Percentiles rank a stretch among this genome's conserved stretches.
Evolutionary conservation across 2,113 vertebrate species (phyloP).

Genomic region (Sebastes schlegelii): DNA sequence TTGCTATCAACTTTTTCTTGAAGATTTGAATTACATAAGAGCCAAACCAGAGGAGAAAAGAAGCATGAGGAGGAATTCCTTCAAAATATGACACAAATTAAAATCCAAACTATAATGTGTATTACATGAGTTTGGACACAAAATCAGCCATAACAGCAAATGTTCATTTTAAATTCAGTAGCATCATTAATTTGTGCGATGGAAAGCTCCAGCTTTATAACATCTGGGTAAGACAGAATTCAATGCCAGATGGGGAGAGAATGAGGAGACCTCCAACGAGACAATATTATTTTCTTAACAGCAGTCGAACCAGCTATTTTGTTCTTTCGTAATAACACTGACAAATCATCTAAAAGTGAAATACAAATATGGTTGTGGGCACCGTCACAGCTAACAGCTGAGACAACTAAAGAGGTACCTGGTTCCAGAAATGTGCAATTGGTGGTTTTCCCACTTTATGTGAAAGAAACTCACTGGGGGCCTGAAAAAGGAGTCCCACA

Average conservation of each 20-base stretch:
- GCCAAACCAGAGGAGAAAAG: background rate
- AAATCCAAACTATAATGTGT: background rate
- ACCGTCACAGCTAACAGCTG: background rate
- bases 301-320: background rate
- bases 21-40: background rate
- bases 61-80: background rate
- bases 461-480: background rate
- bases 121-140: background rate
- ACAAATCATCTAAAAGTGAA: conserved; percentile 7
- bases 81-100: background rate
- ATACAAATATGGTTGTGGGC: conserved; percentile 1
- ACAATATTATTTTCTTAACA: background rate
- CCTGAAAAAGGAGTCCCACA: background rate
- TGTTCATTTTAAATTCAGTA: background rate
- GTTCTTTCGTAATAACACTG: background rate
- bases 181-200: background rate
- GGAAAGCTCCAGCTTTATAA: background rate
- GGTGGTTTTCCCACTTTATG: background rate
- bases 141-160: background rate
- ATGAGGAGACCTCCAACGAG: conserved; percentile 3
- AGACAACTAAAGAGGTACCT: background rate
- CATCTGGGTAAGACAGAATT: background rate
- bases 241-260: conserved; percentile 4
- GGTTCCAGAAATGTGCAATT: background rate
- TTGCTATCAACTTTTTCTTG: background rate